Evolutionary conservation across 2,888 invertebrate species (phyloP), one percentile per base, ranked within the genome.

Genomic region (Pachycephus smyrnensis): DNA sequence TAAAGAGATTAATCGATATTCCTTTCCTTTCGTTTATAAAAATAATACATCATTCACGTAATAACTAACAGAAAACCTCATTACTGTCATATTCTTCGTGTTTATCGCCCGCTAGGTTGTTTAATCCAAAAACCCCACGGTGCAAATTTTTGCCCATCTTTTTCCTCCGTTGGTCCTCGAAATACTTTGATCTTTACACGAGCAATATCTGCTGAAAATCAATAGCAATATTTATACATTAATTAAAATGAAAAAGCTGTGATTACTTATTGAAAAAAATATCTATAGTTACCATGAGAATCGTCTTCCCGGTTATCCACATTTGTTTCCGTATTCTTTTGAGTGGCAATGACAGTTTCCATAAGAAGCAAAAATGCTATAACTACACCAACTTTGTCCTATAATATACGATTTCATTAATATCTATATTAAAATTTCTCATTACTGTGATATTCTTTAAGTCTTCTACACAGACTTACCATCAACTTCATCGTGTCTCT

Each of bases 51-150:
- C 6, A 23, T 23, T 55, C 1, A 23, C 2, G 1, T 23, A 33
- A 33, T 33, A 33, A 33, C 33, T 33, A 33, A 33, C 33, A 33
- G 33, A 33, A 33, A 33, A 33, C 33, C 1, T 33, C 33, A 4
- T 33, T 33, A 33, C 33, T 33, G 33, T 33, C 23, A 55, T 0
- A 55, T 55, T 55, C 23, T 23, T 55, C 6, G 55, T 23, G 12
- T 33, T 40, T 75, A 78, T 73, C 68, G 73, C 4, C 76, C 68
- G 33, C 82, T 84, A 2, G 91, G 91, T 77, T 90, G 91, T 77
- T 86, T 89, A 75, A 91, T 86, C 90, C 90, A 91, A 80, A 86
- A 91, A 78, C 91, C 91, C 91, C 91, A 91, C 55, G 87, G 88
- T 11, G 88, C 86, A 75, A 88, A 91, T 30, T 78, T 75, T 77